Base-by-base conservation (phyloP, 2,113 vertebrate species). In the Salvelinus sp. region DNA sequence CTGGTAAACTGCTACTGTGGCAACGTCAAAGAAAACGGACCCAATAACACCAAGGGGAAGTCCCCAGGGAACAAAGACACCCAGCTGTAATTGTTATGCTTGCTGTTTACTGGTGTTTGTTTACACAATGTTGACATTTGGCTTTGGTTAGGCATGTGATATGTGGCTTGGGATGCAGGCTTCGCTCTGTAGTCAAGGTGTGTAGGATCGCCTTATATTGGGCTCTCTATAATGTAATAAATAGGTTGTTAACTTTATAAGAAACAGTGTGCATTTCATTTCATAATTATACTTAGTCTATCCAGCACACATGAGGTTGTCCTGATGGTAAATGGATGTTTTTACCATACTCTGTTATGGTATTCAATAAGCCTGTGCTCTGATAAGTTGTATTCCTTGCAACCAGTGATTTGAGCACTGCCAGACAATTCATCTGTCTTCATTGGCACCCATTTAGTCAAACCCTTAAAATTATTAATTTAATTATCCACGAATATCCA, bases 381-480 rank as follows among this genome's bases (percentile, higher is more conserved):
- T 76, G 75, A 67, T 67, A 57, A 82, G 58, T 69, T 65, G 84
- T 73, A 74, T 84, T 75, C 12, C 50, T 54, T 54, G 50, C 70
- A 82, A 78, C 76, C 76, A 81, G 60, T 6, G 54, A 85, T 82
- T 87, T 69, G 3, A 47, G 12, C 81, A 77, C 18, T 13, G 81
- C 87, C 80, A 87, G 66, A 85, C 27, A 69, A 70, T 82, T 85
- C 50, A 83, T 91, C 79, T 83, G 76, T 47, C 14, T 74, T 82
- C 72, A 73, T 20, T 86, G 88, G 85, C 88, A 87, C 54, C 73
- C 69, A 80, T 81, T 86, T 69, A 89, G 79, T 90, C 87, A 87
- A 78, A 85, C 60, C 72, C 76, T 83, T 86, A 81, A 90, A 91
- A 82, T 27, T 74, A 86, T 87, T 82, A 80, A 88, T 88, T 84